These are phyloP conservation scores for Trematomus loennbergii DNA, from an alignment of 2,113 vertebrate genomes.

Conservation along the genomic window DNA sequence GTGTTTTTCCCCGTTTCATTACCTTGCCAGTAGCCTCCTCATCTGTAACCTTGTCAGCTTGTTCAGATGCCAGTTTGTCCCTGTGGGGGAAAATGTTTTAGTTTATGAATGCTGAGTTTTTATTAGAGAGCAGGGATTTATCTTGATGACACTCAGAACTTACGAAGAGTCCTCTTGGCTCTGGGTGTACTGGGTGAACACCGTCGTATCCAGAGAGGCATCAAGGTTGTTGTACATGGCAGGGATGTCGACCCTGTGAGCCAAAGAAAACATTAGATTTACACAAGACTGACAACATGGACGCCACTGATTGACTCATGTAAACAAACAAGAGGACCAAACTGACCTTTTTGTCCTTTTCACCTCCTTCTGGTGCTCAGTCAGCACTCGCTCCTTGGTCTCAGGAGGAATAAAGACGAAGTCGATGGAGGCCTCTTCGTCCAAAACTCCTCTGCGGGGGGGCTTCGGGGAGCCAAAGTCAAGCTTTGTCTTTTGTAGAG, in stretches of 20 bases:
- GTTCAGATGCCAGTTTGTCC: slow-evolving; percentile 70
- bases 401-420: slow-evolving; percentile 96
- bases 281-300: neutral
- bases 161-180: slow-evolving; percentile 89
- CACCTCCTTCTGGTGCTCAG: slow-evolving; percentile 98
- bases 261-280: slow-evolving; percentile 7
- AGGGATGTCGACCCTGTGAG: slow-evolving; percentile 90
- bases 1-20: neutral
- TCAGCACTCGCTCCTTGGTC: slow-evolving; percentile 90
- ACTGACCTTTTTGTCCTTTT: slow-evolving; percentile 92
- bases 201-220: slow-evolving; percentile 88
- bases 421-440: slow-evolving; percentile 93
- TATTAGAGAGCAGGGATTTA: neutral
- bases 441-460: slow-evolving; percentile 82
- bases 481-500: slow-evolving; percentile 85
- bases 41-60: slow-evolving; percentile 32
- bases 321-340: neutral
- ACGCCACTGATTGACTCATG: neutral
- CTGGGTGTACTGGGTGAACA: slow-evolving; percentile 89
- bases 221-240: slow-evolving; percentile 97
- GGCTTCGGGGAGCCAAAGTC: slow-evolving; percentile 88
- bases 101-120: neutral
- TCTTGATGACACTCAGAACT: slow-evolving; percentile 64
- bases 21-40: slow-evolving; percentile 78
- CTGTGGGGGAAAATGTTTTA: slow-evolving; percentile 65